Conservation (phyloP, 1,140 invertebrate genomes). For the Vanessa tameamea region DNA sequence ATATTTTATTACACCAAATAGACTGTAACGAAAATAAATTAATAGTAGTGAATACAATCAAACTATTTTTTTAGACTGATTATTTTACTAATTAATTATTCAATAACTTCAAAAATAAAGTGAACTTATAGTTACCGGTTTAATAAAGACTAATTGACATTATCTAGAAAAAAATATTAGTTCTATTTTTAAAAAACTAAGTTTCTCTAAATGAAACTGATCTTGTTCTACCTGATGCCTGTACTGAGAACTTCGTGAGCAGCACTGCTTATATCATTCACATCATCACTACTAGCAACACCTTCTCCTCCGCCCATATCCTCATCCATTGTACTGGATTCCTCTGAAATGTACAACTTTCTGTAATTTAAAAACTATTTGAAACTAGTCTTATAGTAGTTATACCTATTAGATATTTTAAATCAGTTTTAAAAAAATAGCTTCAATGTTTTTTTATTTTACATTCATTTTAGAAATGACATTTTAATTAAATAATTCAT, state of each 20-base stretch:
- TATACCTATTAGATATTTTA: too few relatives aligned
- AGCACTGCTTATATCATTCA: conserved; percentile 76
- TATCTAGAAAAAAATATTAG: background rate
- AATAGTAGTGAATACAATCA: background rate
- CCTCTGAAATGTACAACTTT: conserved; percentile 48
- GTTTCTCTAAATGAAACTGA: background rate
- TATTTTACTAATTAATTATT: too few relatives aligned
- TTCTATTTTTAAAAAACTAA: background rate
- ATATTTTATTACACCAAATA: background rate
- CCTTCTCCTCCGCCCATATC: conserved; percentile 75
- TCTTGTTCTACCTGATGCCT: conserved; percentile 62
- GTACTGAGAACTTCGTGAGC: conserved; percentile 68
- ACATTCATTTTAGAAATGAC: too few relatives aligned
- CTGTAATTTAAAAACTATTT: background rate
- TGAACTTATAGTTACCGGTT: too few relatives aligned
- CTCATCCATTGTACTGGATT: conserved; percentile 78
- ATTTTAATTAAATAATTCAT: too few relatives aligned
- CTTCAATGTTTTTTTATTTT: too few relatives aligned
- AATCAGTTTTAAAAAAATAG: too few relatives aligned
- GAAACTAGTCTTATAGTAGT: background rate
- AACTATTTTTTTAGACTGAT: too few relatives aligned
- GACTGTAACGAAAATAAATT: background rate
- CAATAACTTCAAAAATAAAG: too few relatives aligned
- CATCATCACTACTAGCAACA: conserved; percentile 75
- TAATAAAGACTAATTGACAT: too few relatives aligned